phyloP scores from a whole-genome alignment of 2,113 vertebrate genomes.

The Tupaia tana region DNA sequence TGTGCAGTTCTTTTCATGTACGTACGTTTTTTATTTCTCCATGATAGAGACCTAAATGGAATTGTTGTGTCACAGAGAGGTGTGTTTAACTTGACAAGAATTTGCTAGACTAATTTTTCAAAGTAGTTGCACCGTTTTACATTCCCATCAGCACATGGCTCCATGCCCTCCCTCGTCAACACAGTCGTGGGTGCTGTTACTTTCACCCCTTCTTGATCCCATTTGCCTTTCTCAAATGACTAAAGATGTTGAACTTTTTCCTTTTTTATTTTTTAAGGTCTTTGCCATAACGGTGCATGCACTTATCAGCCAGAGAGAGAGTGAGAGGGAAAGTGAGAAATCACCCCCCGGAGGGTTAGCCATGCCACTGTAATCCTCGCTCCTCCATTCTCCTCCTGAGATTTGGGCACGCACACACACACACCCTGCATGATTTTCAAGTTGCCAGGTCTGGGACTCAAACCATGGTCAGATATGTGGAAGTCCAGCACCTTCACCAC shows the following conservation, averaged over 20 bases:
- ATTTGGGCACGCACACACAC: no score
- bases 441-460: no score
- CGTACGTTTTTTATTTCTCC: not conserved
- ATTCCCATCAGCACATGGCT: not conserved
- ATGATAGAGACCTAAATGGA: not conserved
- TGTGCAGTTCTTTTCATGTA: not conserved
- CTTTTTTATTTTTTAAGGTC: no score
- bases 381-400: no score
- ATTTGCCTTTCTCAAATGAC: not conserved
- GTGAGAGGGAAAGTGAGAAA: no score
- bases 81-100: not conserved
- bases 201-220: not conserved
- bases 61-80: not conserved
- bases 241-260: not conserved
- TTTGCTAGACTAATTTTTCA: conserved; percentile 6
- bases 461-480: no score
- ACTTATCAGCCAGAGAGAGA: no score
- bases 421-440: no score
- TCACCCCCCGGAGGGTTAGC: no score
- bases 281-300: no score
- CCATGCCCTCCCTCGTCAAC: not conserved
- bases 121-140: not conserved
- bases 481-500: no score
- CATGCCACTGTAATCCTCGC: no score
- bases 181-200: not conserved